Percentiles rank a stretch among this genome's conserved stretches.
These are phyloP conservation scores for Sthenelais limicola DNA, from an alignment of 2,888 invertebrate species.

Conservation along the genomic window DNA sequence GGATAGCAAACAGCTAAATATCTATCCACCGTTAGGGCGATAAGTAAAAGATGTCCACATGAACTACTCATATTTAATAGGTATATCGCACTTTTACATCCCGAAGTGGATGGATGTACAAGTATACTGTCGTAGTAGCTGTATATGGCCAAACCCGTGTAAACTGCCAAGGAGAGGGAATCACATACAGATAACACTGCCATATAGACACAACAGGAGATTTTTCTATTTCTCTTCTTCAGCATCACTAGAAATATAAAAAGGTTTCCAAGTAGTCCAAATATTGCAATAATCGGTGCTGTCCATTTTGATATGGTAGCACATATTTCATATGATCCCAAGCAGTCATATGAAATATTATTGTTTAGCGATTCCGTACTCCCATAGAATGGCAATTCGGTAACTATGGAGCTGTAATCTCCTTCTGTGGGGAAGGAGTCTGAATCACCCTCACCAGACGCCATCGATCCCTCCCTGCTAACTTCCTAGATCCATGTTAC, in stretches of 20 bases:
- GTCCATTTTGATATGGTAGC: too few species aligned
- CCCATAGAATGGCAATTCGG: too few species aligned
- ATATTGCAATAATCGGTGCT: conserved; percentile 1
- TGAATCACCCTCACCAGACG: too few species aligned
- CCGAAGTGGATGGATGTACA: too few species aligned
- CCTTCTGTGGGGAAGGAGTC: too few species aligned
- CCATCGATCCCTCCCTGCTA: too few species aligned
- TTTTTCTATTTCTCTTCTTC: conserved; percentile 17
- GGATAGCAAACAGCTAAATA: conserved; percentile 18
- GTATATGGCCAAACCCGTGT: conserved; percentile 5
- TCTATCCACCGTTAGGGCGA: conserved; percentile 4
- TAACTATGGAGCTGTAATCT: too few species aligned
- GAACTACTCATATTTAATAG: neutral
- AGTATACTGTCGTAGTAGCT: neutral
- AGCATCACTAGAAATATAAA: conserved; percentile 33
- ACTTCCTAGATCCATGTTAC: too few species aligned
- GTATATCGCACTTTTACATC: neutral
- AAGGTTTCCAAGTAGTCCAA: conserved; percentile 22
- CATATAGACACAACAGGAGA: conserved; percentile 38
- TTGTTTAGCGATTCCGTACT: too few species aligned
- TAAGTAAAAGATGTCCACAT: neutral
- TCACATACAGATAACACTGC: conserved; percentile 18
- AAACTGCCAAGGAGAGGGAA: neutral
- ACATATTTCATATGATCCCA: too few species aligned
- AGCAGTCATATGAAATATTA: too few species aligned